Conservation (phyloP, 2,113 vertebrate genomes). For the Rhinichthys klamathensis region DNA sequence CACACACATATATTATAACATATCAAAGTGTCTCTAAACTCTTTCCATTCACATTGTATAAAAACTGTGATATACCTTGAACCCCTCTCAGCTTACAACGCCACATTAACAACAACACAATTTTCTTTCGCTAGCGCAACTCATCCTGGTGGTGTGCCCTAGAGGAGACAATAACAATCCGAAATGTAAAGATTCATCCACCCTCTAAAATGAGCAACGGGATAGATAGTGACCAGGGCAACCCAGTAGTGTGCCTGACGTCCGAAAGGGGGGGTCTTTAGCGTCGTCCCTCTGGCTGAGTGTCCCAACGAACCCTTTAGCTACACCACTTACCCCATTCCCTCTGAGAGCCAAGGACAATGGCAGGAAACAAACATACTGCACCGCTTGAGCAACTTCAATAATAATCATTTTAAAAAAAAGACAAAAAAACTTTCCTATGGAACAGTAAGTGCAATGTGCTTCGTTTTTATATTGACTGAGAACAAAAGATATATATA, state of each 20-base stretch:
- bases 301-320: slow-evolving; percentile 57
- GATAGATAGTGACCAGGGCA: slow-evolving; percentile 21
- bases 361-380: slow-evolving; percentile 76
- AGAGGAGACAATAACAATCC: slow-evolving; percentile 29
- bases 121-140: slow-evolving; percentile 34
- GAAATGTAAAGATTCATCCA: slow-evolving; percentile 23
- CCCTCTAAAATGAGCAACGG: slow-evolving; percentile 5
- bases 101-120: slow-evolving; percentile 22
- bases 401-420: slow-evolving; percentile 76
- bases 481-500: slow-evolving; percentile 86
- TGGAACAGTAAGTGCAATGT: slow-evolving; percentile 86
- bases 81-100: not conserved
- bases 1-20: not conserved
- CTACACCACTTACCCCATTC: slow-evolving; percentile 53
- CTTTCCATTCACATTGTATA: not conserved
- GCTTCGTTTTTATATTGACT: slow-evolving; percentile 88
- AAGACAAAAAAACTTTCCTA: slow-evolving; percentile 83
- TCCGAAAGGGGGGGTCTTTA: slow-evolving; percentile 41
- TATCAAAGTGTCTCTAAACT: slow-evolving; percentile 34
- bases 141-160: slow-evolving; percentile 55
- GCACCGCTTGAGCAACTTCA: slow-evolving; percentile 81
- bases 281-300: slow-evolving; percentile 62
- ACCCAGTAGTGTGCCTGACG: slow-evolving; percentile 48
- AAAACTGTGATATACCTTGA: slow-evolving; percentile 21
- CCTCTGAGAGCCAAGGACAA: slow-evolving; percentile 74